Percentiles rank a stretch among this genome's conserved stretches.
Conservation (phyloP, 30 jellyfish, hydroid and myxozoan genomes). For the Rhopilema esculentum region DNA sequence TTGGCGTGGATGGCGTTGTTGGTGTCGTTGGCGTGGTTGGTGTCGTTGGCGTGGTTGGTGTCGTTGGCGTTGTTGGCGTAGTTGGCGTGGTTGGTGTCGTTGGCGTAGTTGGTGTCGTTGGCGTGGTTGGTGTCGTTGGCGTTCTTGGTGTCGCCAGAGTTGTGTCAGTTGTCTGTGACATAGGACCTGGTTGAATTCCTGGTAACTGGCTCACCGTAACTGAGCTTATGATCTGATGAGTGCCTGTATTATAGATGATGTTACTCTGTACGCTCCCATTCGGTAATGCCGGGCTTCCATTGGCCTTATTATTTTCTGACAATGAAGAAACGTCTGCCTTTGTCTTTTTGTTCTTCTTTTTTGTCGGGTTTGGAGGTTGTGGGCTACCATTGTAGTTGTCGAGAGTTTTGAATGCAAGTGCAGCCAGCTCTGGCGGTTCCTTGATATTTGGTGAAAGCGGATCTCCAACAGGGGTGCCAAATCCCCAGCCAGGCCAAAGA, state of each 20-base stretch:
- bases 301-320: not conserved
- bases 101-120: conserved; percentile 70
- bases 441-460: conserved; percentile 76
- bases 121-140: conserved; percentile 62
- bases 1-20: not conserved
- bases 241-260: conserved; percentile 30
- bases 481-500: conserved; percentile 90
- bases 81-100: conserved; percentile 74
- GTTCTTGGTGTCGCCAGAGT: conserved; percentile 64
- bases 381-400: conserved; percentile 74
- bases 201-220: conserved; percentile 20
- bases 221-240: conserved; percentile 58
- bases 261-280: conserved; percentile 46
- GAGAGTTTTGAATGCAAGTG: conserved; percentile 64
- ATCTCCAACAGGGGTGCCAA: conserved; percentile 77
- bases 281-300: not conserved
- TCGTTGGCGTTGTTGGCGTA: conserved; percentile 75
- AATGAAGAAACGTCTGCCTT: not conserved
- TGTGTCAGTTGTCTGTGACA: conserved; percentile 43
- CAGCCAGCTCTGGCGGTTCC: conserved; percentile 76
- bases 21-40: conserved; percentile 47
- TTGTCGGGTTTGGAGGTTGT: conserved; percentile 75
- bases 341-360: not conserved
- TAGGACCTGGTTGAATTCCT: conserved; percentile 9
- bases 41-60: conserved; percentile 54